A percentile compares a stretch with the other conserved stretches of the same genome.
These are phyloP conservation scores for Empidonax alnorum DNA, from an alignment of 2,113 vertebrate species.

Conservation along the genomic window DNA sequence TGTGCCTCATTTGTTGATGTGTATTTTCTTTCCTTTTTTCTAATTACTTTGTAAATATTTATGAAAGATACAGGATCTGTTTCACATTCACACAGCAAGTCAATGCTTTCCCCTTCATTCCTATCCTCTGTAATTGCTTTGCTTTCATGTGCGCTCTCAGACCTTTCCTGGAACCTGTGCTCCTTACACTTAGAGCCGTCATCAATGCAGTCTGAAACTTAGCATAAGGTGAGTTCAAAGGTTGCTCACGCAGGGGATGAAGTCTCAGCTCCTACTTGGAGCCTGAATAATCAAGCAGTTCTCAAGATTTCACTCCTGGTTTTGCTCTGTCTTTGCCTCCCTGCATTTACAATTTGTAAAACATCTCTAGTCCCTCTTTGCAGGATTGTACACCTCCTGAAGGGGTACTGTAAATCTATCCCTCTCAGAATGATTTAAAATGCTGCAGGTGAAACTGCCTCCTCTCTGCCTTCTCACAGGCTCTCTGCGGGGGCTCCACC, in stretches of 20 bases:
- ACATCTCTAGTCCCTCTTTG: constrained; percentile 10
- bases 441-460: constrained; percentile 1
- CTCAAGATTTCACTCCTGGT: background rate
- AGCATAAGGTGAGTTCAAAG: background rate
- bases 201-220: background rate
- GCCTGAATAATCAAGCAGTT: background rate
- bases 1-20: constrained; percentile 47
- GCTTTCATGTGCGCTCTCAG: background rate
- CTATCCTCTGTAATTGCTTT: background rate
- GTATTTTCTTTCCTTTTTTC: constrained; percentile 39
- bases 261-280: background rate
- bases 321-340: constrained; percentile 24
- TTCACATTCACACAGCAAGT: background rate
- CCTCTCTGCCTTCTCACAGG: background rate
- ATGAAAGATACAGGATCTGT: constrained; percentile 33
- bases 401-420: constrained; percentile 41
- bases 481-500: background rate
- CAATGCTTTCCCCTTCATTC: constrained; percentile 3
- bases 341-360: constrained; percentile 35
- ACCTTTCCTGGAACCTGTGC: background rate
- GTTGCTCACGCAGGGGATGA: background rate
- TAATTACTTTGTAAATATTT: constrained; percentile 64
- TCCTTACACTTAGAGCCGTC: background rate
- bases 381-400: constrained; percentile 1
- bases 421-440: constrained; percentile 3